phyloP scores from a whole-genome alignment of 1,140 invertebrate species.

The Papilio aristodemus region DNA sequence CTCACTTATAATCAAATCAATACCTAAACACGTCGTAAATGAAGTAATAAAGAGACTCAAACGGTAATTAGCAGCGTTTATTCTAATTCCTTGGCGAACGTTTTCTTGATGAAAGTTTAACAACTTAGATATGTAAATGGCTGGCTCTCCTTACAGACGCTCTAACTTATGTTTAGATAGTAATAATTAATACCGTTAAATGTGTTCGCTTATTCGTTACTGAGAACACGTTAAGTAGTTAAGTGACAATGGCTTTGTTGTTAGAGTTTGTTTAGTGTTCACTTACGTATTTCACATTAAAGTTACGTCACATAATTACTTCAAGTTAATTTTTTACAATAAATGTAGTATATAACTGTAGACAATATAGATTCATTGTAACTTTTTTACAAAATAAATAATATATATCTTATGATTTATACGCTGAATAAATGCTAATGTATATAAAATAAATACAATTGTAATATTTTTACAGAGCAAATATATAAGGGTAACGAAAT shows the following conservation, averaged over 20 bases:
- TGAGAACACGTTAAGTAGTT: constrained; percentile 24
- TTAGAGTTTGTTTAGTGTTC: constrained; percentile 21
- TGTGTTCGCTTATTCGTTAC: constrained; percentile 26
- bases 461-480: background rate
- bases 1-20: background rate
- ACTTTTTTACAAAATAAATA: no score
- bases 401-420: no score
- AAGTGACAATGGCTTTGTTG: constrained; percentile 7
- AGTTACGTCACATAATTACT: background rate
- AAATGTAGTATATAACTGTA: no score
- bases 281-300: background rate
- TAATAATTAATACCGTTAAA: constrained; percentile 32
- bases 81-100: constrained; percentile 44
- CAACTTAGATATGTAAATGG: constrained; percentile 48
- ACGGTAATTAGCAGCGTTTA: constrained; percentile 44
- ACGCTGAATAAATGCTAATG: no score
- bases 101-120: constrained; percentile 38
- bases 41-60: constrained; percentile 36
- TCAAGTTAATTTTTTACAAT: no score
- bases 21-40: constrained; percentile 31
- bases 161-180: constrained; percentile 40
- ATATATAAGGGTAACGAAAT: background rate
- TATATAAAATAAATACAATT: no score
- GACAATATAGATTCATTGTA: no score
- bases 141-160: constrained; percentile 39